phyloP scores from a whole-genome alignment of 1,140 invertebrate species.

The Apis laboriosa region DNA sequence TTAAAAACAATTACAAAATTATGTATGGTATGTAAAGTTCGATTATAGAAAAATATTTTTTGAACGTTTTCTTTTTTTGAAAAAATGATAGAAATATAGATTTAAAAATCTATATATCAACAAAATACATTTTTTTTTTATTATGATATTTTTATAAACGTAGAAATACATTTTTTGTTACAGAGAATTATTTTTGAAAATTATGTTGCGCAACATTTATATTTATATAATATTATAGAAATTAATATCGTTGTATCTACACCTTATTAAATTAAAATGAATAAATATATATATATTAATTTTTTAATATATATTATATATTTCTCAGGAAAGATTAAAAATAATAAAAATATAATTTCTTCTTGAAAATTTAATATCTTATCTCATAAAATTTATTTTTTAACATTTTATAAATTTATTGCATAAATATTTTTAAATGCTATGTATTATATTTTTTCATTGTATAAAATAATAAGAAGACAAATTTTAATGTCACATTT shows the following conservation, averaged over 20 bases:
- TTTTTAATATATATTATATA: too few relatives aligned
- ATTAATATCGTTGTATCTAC: neutral
- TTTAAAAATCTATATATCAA: neutral
- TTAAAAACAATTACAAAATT: neutral
- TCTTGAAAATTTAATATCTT: neutral
- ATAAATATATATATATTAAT: neutral
- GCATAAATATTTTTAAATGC: neutral
- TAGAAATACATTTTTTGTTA: neutral
- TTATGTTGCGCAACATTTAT: neutral
- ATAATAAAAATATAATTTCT: neutral
- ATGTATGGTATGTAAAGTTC: neutral
- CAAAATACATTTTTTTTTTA: neutral
- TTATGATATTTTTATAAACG: neutral
- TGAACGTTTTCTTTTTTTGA: too few relatives aligned
- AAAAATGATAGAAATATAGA: neutral
- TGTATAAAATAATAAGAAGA: neutral
- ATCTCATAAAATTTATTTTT: conserved; percentile 1
- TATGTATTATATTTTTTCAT: neutral
- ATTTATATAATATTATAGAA: neutral
- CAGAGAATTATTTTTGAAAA: neutral
- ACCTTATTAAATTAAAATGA: neutral
- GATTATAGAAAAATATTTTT: neutral
- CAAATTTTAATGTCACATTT: neutral
- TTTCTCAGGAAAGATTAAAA: neutral
- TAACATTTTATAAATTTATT: neutral